phyloP scores from a whole-genome alignment of 2,113 vertebrate species.

The Sinocyclocheilus rhinocerous region DNA sequence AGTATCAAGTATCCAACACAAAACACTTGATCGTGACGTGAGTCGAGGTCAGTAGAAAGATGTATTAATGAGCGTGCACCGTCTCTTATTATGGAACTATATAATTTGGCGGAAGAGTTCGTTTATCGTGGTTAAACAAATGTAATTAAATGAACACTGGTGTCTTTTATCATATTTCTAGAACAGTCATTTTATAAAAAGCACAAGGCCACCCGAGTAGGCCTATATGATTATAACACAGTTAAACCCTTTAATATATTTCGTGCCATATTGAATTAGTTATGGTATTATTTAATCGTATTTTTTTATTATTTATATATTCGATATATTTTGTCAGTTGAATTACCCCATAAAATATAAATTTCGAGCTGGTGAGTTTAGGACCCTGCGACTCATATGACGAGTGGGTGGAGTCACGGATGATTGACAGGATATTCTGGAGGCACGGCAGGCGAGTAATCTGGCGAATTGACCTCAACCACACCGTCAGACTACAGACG shows the following conservation, averaged over 20 bases:
- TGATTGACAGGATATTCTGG: constrained; percentile 61
- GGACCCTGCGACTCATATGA: constrained; percentile 52
- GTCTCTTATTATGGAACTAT: not conserved
- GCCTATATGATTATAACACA: not conserved
- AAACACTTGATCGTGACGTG: not conserved
- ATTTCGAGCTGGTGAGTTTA: constrained; percentile 31
- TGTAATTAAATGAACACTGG: not conserved
- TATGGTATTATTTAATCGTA: not conserved
- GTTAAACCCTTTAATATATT: not conserved
- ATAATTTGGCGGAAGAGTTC: not conserved
- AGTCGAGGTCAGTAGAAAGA: not conserved
- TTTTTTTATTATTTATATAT: not conserved
- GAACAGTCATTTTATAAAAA: not conserved
- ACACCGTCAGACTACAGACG: constrained; percentile 36
- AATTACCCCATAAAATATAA: too few species aligned
- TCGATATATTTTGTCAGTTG: not conserved
- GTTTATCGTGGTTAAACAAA: not conserved
- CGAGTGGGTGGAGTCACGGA: constrained; percentile 46
- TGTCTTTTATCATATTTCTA: not conserved
- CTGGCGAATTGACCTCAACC: constrained; percentile 52
- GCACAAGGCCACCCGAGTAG: not conserved
- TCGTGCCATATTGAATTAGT: not conserved
- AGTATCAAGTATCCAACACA: too few species aligned
- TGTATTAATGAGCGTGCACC: not conserved
- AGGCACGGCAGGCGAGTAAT: constrained; percentile 59